Evolutionary conservation across 1,140 invertebrate species (phyloP), one percentile per base, ranked within the genome.

Genomic region (Cataglyphis hispanica): DNA sequence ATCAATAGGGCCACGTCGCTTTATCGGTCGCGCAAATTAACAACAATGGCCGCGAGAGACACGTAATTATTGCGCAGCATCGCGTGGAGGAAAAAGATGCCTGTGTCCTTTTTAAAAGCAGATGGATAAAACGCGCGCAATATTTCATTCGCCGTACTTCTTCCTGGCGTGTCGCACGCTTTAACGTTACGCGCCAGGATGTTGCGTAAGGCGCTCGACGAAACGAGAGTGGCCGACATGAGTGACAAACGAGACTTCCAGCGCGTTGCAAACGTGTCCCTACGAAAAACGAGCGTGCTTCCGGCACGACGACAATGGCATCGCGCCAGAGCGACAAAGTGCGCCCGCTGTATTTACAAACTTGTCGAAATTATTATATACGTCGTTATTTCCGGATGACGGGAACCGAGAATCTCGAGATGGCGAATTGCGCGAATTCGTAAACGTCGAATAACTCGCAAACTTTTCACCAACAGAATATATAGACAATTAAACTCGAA

Each of bases 261-360:
- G 67, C 53, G 37, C 25, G 77, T 81, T 67, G 70, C 66, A 22
- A 83, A 40, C 69, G 50, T 25, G 69, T 75, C 81, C 69, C 58
- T 61, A 58, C 80, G 87, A 69, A 85, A 89, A 89, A 66, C 58
- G 37, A 56, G 43, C 66, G 34, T 67, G 19, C 75, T 89, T 89
- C 87, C 87, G 87, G 34, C 61, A 43, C n/a, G n/a, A 37, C 25
- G 43, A 88, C 86, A 74, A 86, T 80, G 83, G 70, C 86, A 85
- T 10, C 56, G 56, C 64, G 87, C 86, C 87, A 88, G 43, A 25
- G 46, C 50, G 72, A 86, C 66, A 40, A 74, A 50, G 19, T 19
- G 43, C 13, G 25, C 43, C 22, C 84, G 76, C 27, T 70, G 84
- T 40, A 13, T 58, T n/a, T n/a, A 37, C 66, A 13, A 58, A 25